phyloP scores from a whole-genome alignment of 2,888 invertebrate species.

The Theretra japonica region DNA sequence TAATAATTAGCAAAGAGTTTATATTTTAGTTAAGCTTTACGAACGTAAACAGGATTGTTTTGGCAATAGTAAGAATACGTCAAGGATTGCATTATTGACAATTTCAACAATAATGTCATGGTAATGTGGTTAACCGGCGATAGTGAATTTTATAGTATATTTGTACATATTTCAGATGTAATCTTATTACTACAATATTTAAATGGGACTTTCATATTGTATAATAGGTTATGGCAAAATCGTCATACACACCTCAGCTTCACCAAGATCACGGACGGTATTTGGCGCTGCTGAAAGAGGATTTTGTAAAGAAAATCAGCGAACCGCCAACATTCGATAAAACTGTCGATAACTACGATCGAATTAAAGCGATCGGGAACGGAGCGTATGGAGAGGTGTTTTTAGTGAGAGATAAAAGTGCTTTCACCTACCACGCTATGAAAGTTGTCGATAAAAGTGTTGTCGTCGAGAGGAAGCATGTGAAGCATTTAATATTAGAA shows the following conservation, averaged over 20 bases:
- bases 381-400: slow-evolving; percentile 96
- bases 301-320: slow-evolving; percentile 60
- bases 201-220: slow-evolving; percentile 52
- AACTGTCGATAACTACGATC: slow-evolving; percentile 86
- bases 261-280: slow-evolving; percentile 68
- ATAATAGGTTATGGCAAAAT: slow-evolving; percentile 63
- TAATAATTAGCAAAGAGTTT: too few species aligned
- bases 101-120: slow-evolving; percentile 32
- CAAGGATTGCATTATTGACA: background rate
- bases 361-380: slow-evolving; percentile 91
- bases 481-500: slow-evolving; percentile 94
- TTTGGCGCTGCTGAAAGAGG: slow-evolving; percentile 69
- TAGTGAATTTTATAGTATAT: slow-evolving; percentile 45
- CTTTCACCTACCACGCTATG: slow-evolving; percentile 91
- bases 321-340: slow-evolving; percentile 47
- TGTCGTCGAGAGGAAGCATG: slow-evolving; percentile 94
- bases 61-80: background rate
- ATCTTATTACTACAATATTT: slow-evolving; percentile 49
- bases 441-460: slow-evolving; percentile 94
- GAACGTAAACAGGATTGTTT: too few species aligned
- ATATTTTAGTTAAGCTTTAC: too few species aligned
- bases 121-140: slow-evolving; percentile 33
- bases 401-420: slow-evolving; percentile 86
- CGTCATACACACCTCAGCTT: slow-evolving; percentile 56
- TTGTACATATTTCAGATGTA: slow-evolving; percentile 50